Base-by-base conservation (phyloP, 1,140 invertebrate species). In the Rhynchophorus ferrugineus region DNA sequence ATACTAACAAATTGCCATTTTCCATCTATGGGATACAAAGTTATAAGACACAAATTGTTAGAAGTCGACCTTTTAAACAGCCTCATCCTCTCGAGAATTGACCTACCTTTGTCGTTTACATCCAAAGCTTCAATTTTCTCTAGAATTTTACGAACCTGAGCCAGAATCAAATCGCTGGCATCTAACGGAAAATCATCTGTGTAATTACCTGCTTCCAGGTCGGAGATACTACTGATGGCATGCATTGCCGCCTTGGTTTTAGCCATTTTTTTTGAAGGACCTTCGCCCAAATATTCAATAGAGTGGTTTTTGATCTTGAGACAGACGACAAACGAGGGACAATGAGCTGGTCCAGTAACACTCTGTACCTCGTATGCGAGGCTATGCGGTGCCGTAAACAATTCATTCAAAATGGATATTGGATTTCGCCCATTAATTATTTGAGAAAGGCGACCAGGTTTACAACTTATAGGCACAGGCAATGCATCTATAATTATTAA, bases 381-480 rank as follows among this genome's bases (percentile, higher is more conserved):
- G 37, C 87, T 84, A n/a, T 85, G 81, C 59, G 86, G 82, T 11
- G 24, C 24, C 5, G 24, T 29, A 36, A 54, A 54, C 2, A 94
- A 67, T 73, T 95, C 90, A 71, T 95, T 94, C 20, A 95, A 75
- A 37, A 88, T 82, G 48, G 89, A 90, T 7, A 93, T 83, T 0
- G 91, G 84, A 69, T 88, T 89, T 65, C 61, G 57, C 8, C 61
- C 57, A 18, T 44, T 52, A 7, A 48, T 19, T 36, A 46, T 58
- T 20, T 54, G 36, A 42, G 24, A 18, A 18, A 52, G 33, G 38
- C 39, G 43, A 16, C 50, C 42, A n/a, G 50, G 50, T 45, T 45
- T 52, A 35, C 44, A 18, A 29, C 41, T 52, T 39, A 52, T 9
- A 33, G 14, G 11, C 29, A 7, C 16, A 22, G 41, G 33, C 13